These are phyloP conservation scores for Liodrosophila aerea DNA, from an alignment of 2,888 invertebrate species.

Conservation along the genomic window DNA sequence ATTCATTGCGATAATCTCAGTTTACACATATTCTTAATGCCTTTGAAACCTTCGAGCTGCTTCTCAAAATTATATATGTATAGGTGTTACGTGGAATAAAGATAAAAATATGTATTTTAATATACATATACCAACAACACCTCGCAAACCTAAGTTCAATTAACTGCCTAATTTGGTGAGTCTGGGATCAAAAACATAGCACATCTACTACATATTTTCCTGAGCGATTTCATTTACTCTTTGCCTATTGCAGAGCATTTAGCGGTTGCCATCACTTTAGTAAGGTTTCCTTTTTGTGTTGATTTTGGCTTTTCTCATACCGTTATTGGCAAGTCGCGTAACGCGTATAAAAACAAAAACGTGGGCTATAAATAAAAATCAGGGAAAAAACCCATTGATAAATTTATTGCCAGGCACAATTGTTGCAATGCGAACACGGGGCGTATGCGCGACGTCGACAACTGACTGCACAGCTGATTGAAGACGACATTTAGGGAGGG, in stretches of 20 bases:
- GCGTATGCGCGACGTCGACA: slow-evolving; percentile 55
- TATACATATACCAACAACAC: too few relatives aligned
- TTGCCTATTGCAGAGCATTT: slow-evolving; percentile 4
- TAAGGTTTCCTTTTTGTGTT: slow-evolving; percentile 13
- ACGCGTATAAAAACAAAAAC: slow-evolving; percentile 23
- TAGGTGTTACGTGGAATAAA: too few relatives aligned
- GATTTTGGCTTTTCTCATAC: slow-evolving; percentile 23
- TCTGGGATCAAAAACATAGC: too few relatives aligned
- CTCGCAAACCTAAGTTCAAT: too few relatives aligned
- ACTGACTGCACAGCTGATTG: slow-evolving; percentile 62
- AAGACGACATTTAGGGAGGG: slow-evolving; percentile 48
- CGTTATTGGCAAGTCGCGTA: slow-evolving; percentile 31
- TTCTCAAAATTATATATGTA: too few relatives aligned
- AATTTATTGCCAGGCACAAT: slow-evolving; percentile 67
- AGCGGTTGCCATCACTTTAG: neutral
- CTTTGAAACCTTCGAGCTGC: too few relatives aligned
- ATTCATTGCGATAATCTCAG: too few relatives aligned
- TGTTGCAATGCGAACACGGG: slow-evolving; percentile 48
- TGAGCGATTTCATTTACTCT: too few relatives aligned
- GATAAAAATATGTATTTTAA: too few relatives aligned
- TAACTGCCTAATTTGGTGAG: too few relatives aligned
- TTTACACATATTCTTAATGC: too few relatives aligned
- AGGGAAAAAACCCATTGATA: slow-evolving; percentile 44
- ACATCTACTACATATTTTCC: too few relatives aligned
- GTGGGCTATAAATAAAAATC: slow-evolving; percentile 54